These are phyloP conservation scores for Brachyopa scutellaris DNA, from an alignment of 2,888 invertebrate genomes.

Conservation along the genomic window DNA sequence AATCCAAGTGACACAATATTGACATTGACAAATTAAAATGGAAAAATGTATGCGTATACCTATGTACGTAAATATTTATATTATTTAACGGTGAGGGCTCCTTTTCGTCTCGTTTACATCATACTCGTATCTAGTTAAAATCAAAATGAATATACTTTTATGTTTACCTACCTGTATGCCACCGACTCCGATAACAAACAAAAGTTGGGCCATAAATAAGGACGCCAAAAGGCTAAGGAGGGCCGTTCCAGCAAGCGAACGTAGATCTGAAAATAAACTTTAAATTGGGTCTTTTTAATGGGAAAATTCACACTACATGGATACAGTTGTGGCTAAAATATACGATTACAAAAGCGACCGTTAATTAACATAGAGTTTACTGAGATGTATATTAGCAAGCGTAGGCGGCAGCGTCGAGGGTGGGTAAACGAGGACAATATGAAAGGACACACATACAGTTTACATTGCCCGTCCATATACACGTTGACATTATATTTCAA, in stretches of 20 bases:
- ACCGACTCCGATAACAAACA: slow-evolving; percentile 87
- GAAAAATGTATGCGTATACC: no score
- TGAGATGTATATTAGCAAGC: slow-evolving; percentile 15
- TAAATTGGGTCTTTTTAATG: slow-evolving; percentile 59
- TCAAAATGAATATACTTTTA: slow-evolving; percentile 31
- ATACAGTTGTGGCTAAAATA: slow-evolving; percentile 30
- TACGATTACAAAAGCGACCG: slow-evolving; percentile 23
- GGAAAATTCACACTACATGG: slow-evolving; percentile 40
- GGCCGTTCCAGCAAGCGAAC: slow-evolving; percentile 86
- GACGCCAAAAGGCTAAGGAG: slow-evolving; percentile 87
- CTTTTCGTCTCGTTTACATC: no score
- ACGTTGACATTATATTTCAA: not conserved
- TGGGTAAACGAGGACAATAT: not conserved
- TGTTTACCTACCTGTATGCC: slow-evolving; percentile 84
- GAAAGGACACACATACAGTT: not conserved
- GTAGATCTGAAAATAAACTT: slow-evolving; percentile 86
- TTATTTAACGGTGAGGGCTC: no score
- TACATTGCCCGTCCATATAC: not conserved
- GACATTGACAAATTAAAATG: slow-evolving; percentile 28
- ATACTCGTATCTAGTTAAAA: slow-evolving; percentile 16
- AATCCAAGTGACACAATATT: slow-evolving; percentile 9
- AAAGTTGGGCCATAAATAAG: slow-evolving; percentile 86
- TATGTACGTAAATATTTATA: no score
- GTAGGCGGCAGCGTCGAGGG: not conserved
- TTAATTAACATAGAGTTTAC: slow-evolving; percentile 55